A percentile compares a stretch with the other conserved stretches of the same genome.
These are phyloP conservation scores for Mechanitis mazaeus DNA, from an alignment of 2,888 invertebrate species.

Conservation along the genomic window DNA sequence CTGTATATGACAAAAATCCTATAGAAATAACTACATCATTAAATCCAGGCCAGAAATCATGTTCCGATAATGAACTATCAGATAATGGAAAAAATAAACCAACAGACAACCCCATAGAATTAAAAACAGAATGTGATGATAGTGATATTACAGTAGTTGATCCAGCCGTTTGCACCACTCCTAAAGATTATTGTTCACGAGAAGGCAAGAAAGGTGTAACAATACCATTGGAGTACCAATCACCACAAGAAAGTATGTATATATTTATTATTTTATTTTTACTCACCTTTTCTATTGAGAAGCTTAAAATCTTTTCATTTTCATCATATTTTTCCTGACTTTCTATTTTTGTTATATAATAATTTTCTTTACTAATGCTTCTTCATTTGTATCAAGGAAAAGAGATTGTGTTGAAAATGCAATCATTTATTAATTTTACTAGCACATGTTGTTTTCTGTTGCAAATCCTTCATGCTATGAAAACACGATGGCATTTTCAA, in stretches of 20 bases:
- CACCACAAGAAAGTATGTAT: constrained; percentile 71
- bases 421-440: constrained; percentile 66
- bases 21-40: constrained; percentile 53
- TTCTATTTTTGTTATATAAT: constrained; percentile 16
- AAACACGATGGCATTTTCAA: constrained; percentile 78
- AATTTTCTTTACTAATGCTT: constrained; percentile 45
- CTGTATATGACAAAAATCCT: constrained; percentile 58
- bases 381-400: constrained; percentile 31
- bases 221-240: constrained; percentile 57
- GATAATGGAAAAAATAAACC: constrained; percentile 50
- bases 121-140: constrained; percentile 71
- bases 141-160: constrained; percentile 67
- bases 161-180: constrained; percentile 60
- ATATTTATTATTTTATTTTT: constrained; percentile 12
- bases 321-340: constrained; percentile 7
- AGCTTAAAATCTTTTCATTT: not conserved
- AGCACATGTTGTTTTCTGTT: constrained; percentile 59
- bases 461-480: constrained; percentile 60
- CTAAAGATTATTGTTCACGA: constrained; percentile 55
- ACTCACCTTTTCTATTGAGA: not conserved
- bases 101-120: constrained; percentile 47
- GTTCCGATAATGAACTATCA: constrained; percentile 42
- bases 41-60: constrained; percentile 47
- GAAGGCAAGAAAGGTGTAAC: constrained; percentile 55
- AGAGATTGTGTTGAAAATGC: constrained; percentile 75